phyloP scores from a whole-genome alignment of 2,888 invertebrate species.

The Eupithecia tripunctaria region DNA sequence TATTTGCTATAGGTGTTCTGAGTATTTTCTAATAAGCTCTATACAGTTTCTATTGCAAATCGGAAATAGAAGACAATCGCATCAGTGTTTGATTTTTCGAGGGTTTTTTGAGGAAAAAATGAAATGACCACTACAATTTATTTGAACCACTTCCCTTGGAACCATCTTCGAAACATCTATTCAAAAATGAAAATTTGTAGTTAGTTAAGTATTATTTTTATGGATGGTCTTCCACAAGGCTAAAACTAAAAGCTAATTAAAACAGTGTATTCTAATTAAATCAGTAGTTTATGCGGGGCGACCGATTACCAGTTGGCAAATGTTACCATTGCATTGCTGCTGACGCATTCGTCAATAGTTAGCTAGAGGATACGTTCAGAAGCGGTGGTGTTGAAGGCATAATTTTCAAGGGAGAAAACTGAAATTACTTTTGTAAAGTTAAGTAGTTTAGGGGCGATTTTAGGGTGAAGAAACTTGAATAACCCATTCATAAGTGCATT shows the following conservation, averaged over 20 bases:
- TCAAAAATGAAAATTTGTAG: no score
- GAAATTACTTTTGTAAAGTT: no score
- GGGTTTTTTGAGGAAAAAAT: neutral
- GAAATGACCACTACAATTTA: neutral
- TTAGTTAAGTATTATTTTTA: no score
- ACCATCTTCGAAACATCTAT: neutral
- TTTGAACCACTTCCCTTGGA: neutral
- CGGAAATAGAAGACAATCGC: neutral
- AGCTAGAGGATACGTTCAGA: neutral
- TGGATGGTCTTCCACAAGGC: neutral
- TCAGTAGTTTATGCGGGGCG: constrained; percentile 15
- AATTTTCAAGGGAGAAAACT: no score
- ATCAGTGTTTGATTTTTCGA: neutral
- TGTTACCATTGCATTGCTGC: constrained; percentile 48
- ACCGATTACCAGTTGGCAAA: constrained; percentile 49
- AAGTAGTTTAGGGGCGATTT: no score
- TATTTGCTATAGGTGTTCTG: no score
- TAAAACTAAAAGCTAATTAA: neutral
- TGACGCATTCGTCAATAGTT: constrained; percentile 43
- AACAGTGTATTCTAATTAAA: constrained; percentile 1
- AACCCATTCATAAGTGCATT: neutral
- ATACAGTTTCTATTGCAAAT: no score
- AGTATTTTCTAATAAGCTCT: no score
- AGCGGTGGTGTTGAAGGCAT: constrained; percentile 22
- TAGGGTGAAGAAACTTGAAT: no score